Percentiles rank a stretch among this genome's conserved stretches.
phyloP scores from a whole-genome alignment of 1,140 invertebrate genomes.

The Pogonognathellus flavescens region DNA sequence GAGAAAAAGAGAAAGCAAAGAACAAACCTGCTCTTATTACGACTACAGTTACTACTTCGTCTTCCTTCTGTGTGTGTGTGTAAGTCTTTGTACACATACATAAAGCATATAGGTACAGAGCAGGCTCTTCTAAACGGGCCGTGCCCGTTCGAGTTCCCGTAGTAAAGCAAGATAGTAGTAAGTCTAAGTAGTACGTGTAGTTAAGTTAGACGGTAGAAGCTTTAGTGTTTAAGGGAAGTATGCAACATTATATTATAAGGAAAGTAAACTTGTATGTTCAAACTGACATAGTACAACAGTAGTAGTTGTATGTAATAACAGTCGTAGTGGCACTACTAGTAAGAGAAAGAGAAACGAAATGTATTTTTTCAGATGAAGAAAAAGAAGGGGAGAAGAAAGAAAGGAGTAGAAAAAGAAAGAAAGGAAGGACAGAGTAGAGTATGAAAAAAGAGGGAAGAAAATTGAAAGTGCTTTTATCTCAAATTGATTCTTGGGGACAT shows the following conservation, averaged over 20 bases:
- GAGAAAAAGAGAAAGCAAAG: constrained; percentile 31
- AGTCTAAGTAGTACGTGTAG: no score
- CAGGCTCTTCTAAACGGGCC: no score
- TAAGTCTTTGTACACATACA: neutral
- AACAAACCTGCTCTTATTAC: constrained; percentile 21
- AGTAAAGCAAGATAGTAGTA: no score
- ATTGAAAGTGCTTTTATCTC: constrained; percentile 68
- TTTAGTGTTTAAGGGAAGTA: constrained; percentile 4
- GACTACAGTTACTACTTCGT: neutral
- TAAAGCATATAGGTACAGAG: no score
- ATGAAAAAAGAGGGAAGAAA: constrained; percentile 63
- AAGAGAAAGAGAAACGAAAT: constrained; percentile 49
- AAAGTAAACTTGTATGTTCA: constrained; percentile 43
- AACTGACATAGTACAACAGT: neutral
- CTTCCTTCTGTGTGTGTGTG: no score
- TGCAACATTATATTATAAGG: constrained; percentile 35
- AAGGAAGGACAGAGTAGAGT: constrained; percentile 50
- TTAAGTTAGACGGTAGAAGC: no score
- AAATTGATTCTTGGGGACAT: constrained; percentile 67
- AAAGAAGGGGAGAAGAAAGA: constrained; percentile 44
- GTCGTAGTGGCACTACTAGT: neutral
- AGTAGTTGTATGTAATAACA: constrained; percentile 42
- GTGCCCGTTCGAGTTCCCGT: no score
- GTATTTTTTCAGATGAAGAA: constrained; percentile 52
- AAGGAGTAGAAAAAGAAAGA: constrained; percentile 46